Evolutionary conservation across 1,140 invertebrate species (phyloP), one percentile per base, ranked within the genome.

Genomic region (Polypedilum vanderplanki): DNA sequence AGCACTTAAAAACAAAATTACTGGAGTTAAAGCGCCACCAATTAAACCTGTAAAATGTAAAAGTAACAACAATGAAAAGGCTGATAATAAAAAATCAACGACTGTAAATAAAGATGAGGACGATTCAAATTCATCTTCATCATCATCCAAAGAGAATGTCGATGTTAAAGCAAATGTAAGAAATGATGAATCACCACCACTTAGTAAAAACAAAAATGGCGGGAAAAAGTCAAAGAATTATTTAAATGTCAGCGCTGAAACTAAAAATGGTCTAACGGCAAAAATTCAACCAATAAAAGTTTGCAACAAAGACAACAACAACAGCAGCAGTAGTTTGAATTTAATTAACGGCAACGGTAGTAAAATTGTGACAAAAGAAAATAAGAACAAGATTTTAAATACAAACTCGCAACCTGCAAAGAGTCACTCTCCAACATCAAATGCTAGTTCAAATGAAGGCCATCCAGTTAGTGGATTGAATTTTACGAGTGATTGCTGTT

Each of bases 171-270:
- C 15, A 20, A 67, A 18, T 18, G 10, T 67, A 3, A 7, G 17
- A 18, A 18, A 70, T 17, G 24, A 64, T 65, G 20, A 67, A 18
- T 74, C 40, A 20, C 15, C 40, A 22, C 74, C 4, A 46, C 10
- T 22, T 15, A 40, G 9, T 3, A 46, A 74, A 74, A 74, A 15
- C 20, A 57, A 74, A n/a, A 74, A 46, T 74, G 18, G 24, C 15
- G 46, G 7, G 15, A 73, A 70, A 41, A 75, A 73, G n/a, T 41
- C 15, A 33, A 73, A 73, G 15, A 15, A 15, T 18, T 24, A 40
- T 40, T 10, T 15, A 15, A 40, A 73, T 18, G 20, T 9, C 24
- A 73, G 3, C 9, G 9, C 17, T 3, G 24, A 40, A n/a, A 7
- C 22, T 10, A 9, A 12, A 4, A 73, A 73, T 9, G 40, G 41